Evolutionary conservation across 2,113 vertebrate genomes (phyloP), one percentile per base, ranked within the genome.

Genomic region (Zosterops borbonicus): DNA sequence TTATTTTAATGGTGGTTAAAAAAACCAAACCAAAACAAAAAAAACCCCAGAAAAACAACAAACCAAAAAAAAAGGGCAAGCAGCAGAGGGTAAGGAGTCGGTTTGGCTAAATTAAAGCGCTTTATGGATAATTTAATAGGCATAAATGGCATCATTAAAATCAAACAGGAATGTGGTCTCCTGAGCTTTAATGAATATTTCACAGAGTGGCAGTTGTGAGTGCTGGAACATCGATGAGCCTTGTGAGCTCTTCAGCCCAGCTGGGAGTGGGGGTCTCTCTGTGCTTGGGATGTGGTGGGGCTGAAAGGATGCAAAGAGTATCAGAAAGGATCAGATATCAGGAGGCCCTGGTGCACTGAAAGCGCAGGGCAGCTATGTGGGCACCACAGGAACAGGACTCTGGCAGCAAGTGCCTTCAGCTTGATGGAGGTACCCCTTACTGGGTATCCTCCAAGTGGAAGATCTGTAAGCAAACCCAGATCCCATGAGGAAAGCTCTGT

Each of bases 211-310:
- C 15, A 17, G 17, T 6, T 55, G 21, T 25, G 70, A 52, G 52
- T 14, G 62, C 46, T 64, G 60, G n/a, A 39, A 9, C 9, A 5
- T 39, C 1, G 9, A 64, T 52, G 70, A 37, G 62, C 67, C 60
- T 33, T 42, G 31, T 0, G 1, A 39, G 35, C 16, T 27, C 29
- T 37, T 82, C 65, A 7, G 12, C 27, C 33, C 0, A 0, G 14
- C 6, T 55, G 29, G 55, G 19, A 55, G 8, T 2, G 3, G 49
- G 46, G 5, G 6, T 64, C 14, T 59, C 17, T 56, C 19, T 25
- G 2, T 27, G 65, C 15, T 50, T 49, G 58, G 39, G 23, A 2
- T 6, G 58, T 13, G 27, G 5, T 59, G 52, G 16, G 8, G 7
- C 1, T 28, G 25, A n/a, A 78, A 18, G 23, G 9, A 12, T 53